phyloP scores from a whole-genome alignment of 1,140 invertebrate species.

The Drosophila kikkawai region DNA sequence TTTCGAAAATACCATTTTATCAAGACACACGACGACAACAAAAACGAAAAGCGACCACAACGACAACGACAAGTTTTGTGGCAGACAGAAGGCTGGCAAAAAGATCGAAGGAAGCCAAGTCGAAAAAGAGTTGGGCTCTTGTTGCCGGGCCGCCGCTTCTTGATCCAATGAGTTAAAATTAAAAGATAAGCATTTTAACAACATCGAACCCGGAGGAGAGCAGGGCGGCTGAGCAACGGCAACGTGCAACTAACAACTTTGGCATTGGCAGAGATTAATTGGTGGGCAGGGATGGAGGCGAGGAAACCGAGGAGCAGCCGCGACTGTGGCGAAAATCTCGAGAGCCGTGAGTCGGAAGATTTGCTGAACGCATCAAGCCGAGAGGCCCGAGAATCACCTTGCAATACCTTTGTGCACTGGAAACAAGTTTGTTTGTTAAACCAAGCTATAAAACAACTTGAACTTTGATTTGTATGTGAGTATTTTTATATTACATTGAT shows the following conservation, averaged over 20 bases:
- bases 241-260: slow-evolving; percentile 84
- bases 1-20: slow-evolving; percentile 80
- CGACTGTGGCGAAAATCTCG: slow-evolving; percentile 53
- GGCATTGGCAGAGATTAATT: slow-evolving; percentile 84
- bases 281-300: slow-evolving; percentile 81
- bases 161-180: slow-evolving; percentile 84
- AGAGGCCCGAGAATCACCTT: slow-evolving; percentile 71
- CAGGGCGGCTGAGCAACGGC: slow-evolving; percentile 34
- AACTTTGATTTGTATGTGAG: neutral
- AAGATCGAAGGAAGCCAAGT: slow-evolving; percentile 46
- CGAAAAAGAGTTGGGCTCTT: slow-evolving; percentile 42
- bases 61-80: slow-evolving; percentile 71
- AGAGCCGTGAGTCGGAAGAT: slow-evolving; percentile 80
- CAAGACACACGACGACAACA: slow-evolving; percentile 76
- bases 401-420: slow-evolving; percentile 48
- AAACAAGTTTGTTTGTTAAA: neutral
- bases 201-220: slow-evolving; percentile 62
- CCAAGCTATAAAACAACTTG: neutral
- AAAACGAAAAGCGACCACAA: slow-evolving; percentile 13
- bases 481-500: neutral
- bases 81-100: slow-evolving; percentile 46
- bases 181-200: slow-evolving; percentile 84
- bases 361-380: slow-evolving; percentile 73
- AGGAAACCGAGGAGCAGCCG: slow-evolving; percentile 46
- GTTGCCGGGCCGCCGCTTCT: slow-evolving; percentile 71